phyloP scores from a whole-genome alignment of 2,113 vertebrate genomes.

The Colinus virginianus region DNA sequence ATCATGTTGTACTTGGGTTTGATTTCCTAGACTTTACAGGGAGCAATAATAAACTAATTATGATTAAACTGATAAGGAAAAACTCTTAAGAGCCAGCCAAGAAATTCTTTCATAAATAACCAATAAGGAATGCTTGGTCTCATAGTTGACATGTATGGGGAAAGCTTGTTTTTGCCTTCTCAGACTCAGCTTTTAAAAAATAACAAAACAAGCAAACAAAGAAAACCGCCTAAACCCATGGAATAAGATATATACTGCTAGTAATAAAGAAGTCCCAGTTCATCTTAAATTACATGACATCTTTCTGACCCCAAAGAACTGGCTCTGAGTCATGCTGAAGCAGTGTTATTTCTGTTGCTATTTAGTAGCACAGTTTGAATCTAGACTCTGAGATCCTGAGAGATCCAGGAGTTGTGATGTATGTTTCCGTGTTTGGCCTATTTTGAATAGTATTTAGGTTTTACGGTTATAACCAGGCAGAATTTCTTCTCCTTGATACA shows the following conservation, averaged over 20 bases:
- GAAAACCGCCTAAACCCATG: background rate
- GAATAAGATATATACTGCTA: conserved; percentile 11
- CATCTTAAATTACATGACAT: background rate
- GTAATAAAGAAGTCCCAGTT: background rate
- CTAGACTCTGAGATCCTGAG: background rate
- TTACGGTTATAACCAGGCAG: conserved; percentile 16
- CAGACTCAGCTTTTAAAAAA: background rate
- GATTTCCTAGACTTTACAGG: conserved; percentile 67
- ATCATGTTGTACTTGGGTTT: conserved; percentile 57
- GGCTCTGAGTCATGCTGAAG: background rate
- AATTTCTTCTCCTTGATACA: conserved; percentile 21
- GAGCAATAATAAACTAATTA: conserved; percentile 71
- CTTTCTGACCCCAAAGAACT: conserved; percentile 12
- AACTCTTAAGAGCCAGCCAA: conserved; percentile 40
- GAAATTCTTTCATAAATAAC: conserved; percentile 58
- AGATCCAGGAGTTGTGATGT: background rate
- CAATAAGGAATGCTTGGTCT: conserved; percentile 43
- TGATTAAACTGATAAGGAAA: conserved; percentile 66
- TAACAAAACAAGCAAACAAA: background rate
- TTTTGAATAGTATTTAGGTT: conserved; percentile 30
- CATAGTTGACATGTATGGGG: conserved; percentile 33
- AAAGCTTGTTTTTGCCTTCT: background rate
- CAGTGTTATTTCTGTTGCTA: background rate
- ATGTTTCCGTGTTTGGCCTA: background rate
- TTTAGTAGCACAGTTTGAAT: background rate